Percentiles rank a stretch among this genome's conserved stretches.
Evolutionary conservation across 2,888 invertebrate species (phyloP).

Genomic region (Drosophila buzzatii): DNA sequence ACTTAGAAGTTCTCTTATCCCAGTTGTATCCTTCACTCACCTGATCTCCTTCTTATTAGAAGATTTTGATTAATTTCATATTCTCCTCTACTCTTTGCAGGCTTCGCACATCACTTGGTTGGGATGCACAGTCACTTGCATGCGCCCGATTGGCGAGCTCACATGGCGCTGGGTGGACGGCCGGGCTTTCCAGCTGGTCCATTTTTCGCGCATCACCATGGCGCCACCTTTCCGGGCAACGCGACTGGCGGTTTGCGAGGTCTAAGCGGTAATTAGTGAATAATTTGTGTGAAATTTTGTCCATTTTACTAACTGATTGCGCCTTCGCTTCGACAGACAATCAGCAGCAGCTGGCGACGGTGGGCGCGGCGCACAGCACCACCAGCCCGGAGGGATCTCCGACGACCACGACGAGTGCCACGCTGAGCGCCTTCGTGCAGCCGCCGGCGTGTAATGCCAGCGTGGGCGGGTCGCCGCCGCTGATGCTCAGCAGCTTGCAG

Average conservation of each 20-base stretch:
- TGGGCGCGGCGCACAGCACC: constrained; percentile 88
- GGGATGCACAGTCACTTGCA: constrained; percentile 89
- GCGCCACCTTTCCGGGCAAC: constrained; percentile 86
- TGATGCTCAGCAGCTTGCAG: constrained; percentile 64
- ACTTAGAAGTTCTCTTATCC: neutral
- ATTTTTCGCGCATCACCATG: constrained; percentile 86
- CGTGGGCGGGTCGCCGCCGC: constrained; percentile 83
- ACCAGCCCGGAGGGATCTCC: constrained; percentile 90
- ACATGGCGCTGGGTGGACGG: constrained; percentile 80
- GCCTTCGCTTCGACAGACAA: constrained; percentile 25
- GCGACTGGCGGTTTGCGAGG: constrained; percentile 86
- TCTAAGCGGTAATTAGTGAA: constrained; percentile 75
- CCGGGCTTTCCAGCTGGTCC: constrained; percentile 83
- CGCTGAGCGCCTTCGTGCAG: constrained; percentile 65
- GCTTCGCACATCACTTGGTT: constrained; percentile 91
- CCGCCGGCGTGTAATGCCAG: constrained; percentile 67
- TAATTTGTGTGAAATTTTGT: no score
- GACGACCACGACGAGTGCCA: constrained; percentile 76
- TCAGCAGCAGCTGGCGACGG: constrained; percentile 79
- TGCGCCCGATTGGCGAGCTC: constrained; percentile 87
- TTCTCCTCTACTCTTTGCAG: constrained; percentile 82
- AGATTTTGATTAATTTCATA: neutral
- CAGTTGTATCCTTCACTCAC: no score
- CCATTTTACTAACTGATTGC: neutral
- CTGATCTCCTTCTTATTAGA: no score